phyloP scores from a whole-genome alignment of 2,113 vertebrate genomes.

The Cariama cristata region DNA sequence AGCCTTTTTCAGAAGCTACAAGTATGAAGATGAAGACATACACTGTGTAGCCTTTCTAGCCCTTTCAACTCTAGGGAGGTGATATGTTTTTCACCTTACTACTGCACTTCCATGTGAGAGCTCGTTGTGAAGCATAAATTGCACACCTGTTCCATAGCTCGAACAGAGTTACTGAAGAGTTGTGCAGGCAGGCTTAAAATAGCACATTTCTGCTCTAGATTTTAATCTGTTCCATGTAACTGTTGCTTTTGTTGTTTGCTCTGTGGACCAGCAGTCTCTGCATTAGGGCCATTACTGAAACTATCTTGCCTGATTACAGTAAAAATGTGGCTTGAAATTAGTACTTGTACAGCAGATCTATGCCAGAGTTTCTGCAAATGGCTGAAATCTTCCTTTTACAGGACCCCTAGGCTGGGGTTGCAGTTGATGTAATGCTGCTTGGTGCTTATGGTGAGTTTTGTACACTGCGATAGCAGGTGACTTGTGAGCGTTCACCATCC shows the following conservation, averaged over 20 bases:
- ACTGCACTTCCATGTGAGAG: background rate
- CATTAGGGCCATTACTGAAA: background rate
- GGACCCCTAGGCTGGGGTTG: background rate
- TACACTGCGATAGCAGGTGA: background rate
- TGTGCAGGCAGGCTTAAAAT: background rate
- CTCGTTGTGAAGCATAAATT: background rate
- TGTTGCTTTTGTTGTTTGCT: conserved; percentile 28
- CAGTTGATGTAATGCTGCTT: conserved; percentile 8
- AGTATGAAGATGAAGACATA: background rate
- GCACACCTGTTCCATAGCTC: background rate
- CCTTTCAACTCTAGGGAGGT: background rate
- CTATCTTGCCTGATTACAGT: conserved; percentile 28
- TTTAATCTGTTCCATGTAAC: background rate
- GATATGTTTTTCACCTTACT: background rate
- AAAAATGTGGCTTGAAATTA: conserved; percentile 18
- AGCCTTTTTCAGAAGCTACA: conserved; percentile 2
- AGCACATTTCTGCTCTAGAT: background rate
- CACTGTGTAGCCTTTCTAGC: background rate
- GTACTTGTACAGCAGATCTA: background rate
- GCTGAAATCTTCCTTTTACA: background rate
- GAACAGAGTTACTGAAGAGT: background rate
- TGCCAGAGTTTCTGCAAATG: conserved; percentile 36
- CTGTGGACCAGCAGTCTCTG: background rate
- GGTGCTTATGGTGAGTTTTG: conserved; percentile 19
- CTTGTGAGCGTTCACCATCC: background rate